These are phyloP conservation scores for Rhinichthys klamathensis DNA, from an alignment of 2,113 vertebrate species.

Conservation along the genomic window DNA sequence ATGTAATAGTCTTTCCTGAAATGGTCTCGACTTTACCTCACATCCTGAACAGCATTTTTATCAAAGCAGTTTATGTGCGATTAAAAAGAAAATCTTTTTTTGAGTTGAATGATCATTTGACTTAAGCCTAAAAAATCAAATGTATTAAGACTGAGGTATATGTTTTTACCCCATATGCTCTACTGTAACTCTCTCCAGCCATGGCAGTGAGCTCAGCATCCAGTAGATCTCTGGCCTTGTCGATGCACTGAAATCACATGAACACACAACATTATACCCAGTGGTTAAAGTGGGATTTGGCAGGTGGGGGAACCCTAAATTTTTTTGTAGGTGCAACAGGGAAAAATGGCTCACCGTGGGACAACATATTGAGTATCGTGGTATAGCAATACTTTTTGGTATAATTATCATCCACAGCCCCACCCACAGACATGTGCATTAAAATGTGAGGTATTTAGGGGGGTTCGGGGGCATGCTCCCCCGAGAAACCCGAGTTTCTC, in stretches of 20 bases:
- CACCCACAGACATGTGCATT: too few species aligned
- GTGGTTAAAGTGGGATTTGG: too few species aligned
- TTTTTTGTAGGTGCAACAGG: too few species aligned
- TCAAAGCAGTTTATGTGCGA: neutral
- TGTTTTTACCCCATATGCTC: slow-evolving; percentile 91
- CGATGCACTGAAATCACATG: slow-evolving; percentile 86
- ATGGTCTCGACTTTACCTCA: neutral
- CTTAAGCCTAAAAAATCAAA: neutral
- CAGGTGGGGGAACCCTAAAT: too few species aligned
- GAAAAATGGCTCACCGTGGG: too few species aligned
- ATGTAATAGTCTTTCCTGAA: neutral
- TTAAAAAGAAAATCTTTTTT: neutral
- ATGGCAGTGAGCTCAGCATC: slow-evolving; percentile 97
- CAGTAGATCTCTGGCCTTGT: slow-evolving; percentile 96
- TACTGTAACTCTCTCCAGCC: slow-evolving; percentile 98
- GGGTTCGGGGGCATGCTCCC: too few species aligned
- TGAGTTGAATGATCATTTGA: neutral
- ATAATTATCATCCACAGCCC: too few species aligned
- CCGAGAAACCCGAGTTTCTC: too few species aligned
- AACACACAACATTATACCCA: slow-evolving; percentile 15
- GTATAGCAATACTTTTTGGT: too few species aligned
- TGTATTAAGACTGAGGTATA: neutral
- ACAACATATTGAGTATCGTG: too few species aligned
- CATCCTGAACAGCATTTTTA: too few species aligned
- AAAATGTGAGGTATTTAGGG: too few species aligned